Base-by-base conservation (phyloP, 2,113 vertebrate genomes). In the Sorex fumeus region DNA sequence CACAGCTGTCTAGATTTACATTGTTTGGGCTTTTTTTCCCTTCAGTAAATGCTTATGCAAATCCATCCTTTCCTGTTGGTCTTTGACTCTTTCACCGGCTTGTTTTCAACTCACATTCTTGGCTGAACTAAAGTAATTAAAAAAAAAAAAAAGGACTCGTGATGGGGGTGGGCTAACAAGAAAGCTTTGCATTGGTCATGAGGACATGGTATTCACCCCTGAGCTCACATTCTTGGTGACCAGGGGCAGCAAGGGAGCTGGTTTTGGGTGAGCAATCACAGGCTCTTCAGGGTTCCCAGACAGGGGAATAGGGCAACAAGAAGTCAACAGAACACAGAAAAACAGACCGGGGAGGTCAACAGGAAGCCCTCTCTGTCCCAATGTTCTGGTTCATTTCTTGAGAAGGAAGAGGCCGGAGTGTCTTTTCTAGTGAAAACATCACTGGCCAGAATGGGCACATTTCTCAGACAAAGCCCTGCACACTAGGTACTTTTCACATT, bases 1-100 rank as follows among this genome's bases (percentile, higher is more conserved):
- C 97, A 96, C 94, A 96, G 85, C 25, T 81, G 93, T 90, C 53
- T 95, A 95, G 88, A 90, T 90, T 91, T 93, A 93, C 89, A 97
- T 93, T 93, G 70, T 69, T 95, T 93, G 93, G 86, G 2, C 77
- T 3, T 2, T 91, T 74, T 53, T 60, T 60, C 53, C 53, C 4
- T 77, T 71, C 16, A 91, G 85, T 75, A 94, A 78, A 76, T n/a
- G 88, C 45, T 93, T 93, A 11, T 8, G 43, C 53, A 96, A 93
- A 95, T 88, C 32, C 67, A 91, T 88, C 45, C n/a, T 90, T 96
- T 94, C 88, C 94, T 96, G 93, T 95, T 84, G 86, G 77, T 60
- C 53, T 95, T 81, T 77, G 91, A 66, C 47, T 60, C 57, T 60
- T 60, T 10, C 47, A 50, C 47, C 0, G 45, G 28, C 3, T 86